phyloP scores from a whole-genome alignment of 2,888 invertebrate genomes.

The Lysandra coridon region DNA sequence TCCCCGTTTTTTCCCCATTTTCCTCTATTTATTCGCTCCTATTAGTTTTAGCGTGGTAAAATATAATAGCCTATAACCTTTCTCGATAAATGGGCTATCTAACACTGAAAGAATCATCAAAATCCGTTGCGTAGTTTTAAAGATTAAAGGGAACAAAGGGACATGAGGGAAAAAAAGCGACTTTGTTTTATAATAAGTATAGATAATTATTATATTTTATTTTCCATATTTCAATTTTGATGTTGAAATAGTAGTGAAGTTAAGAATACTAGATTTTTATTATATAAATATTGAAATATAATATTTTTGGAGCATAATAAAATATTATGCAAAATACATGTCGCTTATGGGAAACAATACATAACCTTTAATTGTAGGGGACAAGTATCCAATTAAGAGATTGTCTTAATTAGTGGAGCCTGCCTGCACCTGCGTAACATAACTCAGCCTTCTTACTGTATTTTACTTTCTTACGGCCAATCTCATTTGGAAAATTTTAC shows the following conservation, averaged over 20 bases:
- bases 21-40: too few species aligned
- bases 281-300: not conserved
- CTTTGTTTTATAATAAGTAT: too few species aligned
- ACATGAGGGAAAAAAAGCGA: too few species aligned
- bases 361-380: conserved; percentile 23
- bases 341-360: not conserved
- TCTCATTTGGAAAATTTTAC: not conserved
- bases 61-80: too few species aligned
- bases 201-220: too few species aligned
- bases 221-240: too few species aligned
- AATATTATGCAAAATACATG: not conserved
- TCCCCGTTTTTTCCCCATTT: too few species aligned
- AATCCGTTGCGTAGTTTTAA: too few species aligned
- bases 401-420: conserved; percentile 63
- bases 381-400: conserved; percentile 37
- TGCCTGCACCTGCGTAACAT: conserved; percentile 61
- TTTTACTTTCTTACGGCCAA: conserved; percentile 11
- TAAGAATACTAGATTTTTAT: not conserved
- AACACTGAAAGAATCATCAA: too few species aligned
- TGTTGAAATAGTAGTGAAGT: not conserved
- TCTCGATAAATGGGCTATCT: too few species aligned
- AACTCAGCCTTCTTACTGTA: conserved; percentile 26
- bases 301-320: not conserved
- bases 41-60: too few species aligned
- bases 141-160: too few species aligned